Evolutionary conservation across 2,888 invertebrate species (phyloP), one percentile per base, ranked within the genome.

Genomic region (Pandemis corylana): DNA sequence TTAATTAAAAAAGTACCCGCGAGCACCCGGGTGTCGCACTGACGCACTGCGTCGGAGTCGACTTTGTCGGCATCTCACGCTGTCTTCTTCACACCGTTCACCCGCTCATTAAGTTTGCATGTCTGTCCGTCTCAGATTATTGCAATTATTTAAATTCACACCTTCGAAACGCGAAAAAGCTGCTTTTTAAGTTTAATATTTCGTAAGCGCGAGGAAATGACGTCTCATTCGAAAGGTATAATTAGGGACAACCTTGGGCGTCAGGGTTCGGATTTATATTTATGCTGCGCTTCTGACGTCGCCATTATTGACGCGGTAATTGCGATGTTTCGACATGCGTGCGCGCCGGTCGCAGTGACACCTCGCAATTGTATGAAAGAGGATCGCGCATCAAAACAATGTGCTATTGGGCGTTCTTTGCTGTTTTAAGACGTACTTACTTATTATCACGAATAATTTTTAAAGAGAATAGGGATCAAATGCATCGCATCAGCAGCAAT

Each of bases 111-210:
- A 94, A 88, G 86, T 88, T 93, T 84, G 93, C 94, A 91, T 94
- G 94, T 91, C 89, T 84, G 85, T 89, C 88, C 83, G 87, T 86
- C 87, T 84, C 79, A 85, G 90, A 94, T 94, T 93, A 94, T 94
- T 94, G 93, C 94, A 94, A 94, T 94, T 94, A 94, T 94, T 94
- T 94, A 94, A 94, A 94, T 94, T 94, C 94, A 93, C 94, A 94
- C 94, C 94, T 94, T 92, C 88, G 90, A 86, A 90, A 90, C 82
- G 84, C 87, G 89, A 92, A 93, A 94, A 93, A 91, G 87, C 87
- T 89, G 89, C 89, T 91, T 93, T 92, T 92, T 90, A 89, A 84
- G 89, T 90, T 92, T 92, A 93, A 94, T 91, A 90, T 94, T 93
- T 93, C 91, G 92, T 89, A 92, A 94, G 90, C 86, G 90, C 85